A percentile compares a stretch with the other conserved stretches of the same genome.
These are phyloP conservation scores for Aspidiotus destructor DNA, from an alignment of 2,888 invertebrate species.

Conservation along the genomic window DNA sequence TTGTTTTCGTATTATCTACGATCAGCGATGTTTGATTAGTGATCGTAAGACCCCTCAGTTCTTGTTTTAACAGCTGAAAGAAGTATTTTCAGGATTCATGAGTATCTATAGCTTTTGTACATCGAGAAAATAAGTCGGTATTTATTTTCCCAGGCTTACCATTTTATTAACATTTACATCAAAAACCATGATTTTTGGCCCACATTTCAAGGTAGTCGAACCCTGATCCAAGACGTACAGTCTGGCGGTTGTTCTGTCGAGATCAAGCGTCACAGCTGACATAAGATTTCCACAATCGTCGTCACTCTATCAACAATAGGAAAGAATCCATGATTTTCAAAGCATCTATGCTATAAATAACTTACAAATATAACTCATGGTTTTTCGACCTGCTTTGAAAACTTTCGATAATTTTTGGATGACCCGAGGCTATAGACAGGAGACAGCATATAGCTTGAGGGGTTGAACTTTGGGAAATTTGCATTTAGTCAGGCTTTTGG, in stretches of 20 bases:
- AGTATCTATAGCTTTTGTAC: too few species aligned
- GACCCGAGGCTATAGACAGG: too few species aligned
- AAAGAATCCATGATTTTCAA: background rate
- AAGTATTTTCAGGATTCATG: too few species aligned
- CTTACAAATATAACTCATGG: too few species aligned
- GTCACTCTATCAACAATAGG: slow-evolving; percentile 35
- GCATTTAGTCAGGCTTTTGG: too few species aligned
- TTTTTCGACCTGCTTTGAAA: too few species aligned
- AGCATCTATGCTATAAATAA: too few species aligned
- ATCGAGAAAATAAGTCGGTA: background rate
- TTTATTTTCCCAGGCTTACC: slow-evolving; percentile 33
- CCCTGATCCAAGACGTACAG: slow-evolving; percentile 46
- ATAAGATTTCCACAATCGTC: slow-evolving; percentile 41
- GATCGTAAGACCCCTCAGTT: too few species aligned
- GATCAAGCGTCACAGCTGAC: slow-evolving; percentile 42
- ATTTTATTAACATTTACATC: slow-evolving; percentile 41
- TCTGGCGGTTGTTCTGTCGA: slow-evolving; percentile 42
- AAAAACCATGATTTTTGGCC: slow-evolving; percentile 43
- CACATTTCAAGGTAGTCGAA: slow-evolving; percentile 39
- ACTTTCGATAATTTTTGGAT: too few species aligned
- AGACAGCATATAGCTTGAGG: too few species aligned
- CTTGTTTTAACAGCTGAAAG: too few species aligned
- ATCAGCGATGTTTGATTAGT: background rate
- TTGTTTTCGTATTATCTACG: slow-evolving; percentile 9
- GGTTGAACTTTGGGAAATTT: too few species aligned